These are phyloP conservation scores for Luperina testacea DNA, from an alignment of 2,888 invertebrate species.

Conservation along the genomic window DNA sequence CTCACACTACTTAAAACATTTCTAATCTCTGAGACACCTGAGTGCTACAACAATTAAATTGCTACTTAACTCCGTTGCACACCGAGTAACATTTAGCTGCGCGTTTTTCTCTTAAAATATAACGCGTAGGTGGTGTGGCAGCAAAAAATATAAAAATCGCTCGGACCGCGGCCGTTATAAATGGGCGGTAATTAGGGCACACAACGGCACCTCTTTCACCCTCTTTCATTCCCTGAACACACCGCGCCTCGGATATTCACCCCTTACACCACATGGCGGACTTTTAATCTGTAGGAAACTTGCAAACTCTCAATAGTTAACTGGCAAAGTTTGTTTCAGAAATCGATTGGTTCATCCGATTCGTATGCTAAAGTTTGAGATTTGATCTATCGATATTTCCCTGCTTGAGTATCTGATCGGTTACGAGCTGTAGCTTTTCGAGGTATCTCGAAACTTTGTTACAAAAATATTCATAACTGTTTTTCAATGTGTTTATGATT, in stretches of 20 bases:
- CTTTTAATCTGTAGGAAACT: constrained; percentile 60
- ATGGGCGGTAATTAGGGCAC: constrained; percentile 87
- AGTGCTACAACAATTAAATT: constrained; percentile 65
- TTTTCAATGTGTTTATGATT: neutral
- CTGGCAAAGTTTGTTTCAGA: constrained; percentile 51
- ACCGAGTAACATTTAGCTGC: constrained; percentile 70
- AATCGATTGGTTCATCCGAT: constrained; percentile 54
- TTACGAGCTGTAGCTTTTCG: neutral
- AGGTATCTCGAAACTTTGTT: constrained; percentile 3
- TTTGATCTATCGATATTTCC: constrained; percentile 43
- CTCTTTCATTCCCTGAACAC: constrained; percentile 65
- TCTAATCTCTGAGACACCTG: constrained; percentile 29
- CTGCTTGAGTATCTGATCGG: constrained; percentile 12
- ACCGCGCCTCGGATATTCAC: constrained; percentile 62
- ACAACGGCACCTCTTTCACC: constrained; percentile 71
- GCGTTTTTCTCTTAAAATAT: constrained; percentile 80
- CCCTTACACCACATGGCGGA: constrained; percentile 41
- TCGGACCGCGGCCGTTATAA: constrained; percentile 84
- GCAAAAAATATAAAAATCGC: constrained; percentile 84
- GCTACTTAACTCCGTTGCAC: constrained; percentile 64
- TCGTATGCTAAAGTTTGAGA: constrained; percentile 49
- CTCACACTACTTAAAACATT: constrained; percentile 25
- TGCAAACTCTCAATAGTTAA: constrained; percentile 48
- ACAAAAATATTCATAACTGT: neutral
- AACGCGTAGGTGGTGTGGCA: constrained; percentile 74